Percentiles rank a stretch among this genome's conserved stretches.
Conservation (phyloP, 2,888 invertebrate genomes). For the Polymixis flavicincta region DNA sequence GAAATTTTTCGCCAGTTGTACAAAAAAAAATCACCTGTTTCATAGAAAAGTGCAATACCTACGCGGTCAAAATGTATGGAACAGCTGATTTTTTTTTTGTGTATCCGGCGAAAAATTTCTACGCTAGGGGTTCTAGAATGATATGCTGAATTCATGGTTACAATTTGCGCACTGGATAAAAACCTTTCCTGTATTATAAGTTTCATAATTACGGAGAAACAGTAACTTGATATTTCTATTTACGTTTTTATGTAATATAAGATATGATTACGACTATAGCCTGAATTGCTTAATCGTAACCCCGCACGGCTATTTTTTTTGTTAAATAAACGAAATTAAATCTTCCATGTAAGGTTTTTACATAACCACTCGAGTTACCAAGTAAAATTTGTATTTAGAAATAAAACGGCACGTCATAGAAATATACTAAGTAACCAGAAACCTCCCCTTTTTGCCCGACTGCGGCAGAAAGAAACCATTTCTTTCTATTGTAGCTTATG, state of each 20-base stretch:
- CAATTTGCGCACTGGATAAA: no score
- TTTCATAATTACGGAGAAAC: neutral
- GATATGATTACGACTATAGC: neutral
- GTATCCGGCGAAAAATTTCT: no score
- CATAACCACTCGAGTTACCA: conserved; percentile 30
- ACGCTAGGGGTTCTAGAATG: no score
- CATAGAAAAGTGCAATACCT: no score
- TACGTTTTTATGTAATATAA: conserved; percentile 19
- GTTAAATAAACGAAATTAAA: conserved; percentile 36
- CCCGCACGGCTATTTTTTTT: conserved; percentile 16
- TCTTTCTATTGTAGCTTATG: no score
- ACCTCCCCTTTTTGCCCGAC: neutral
- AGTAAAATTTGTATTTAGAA: neutral
- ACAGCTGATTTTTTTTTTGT: no score
- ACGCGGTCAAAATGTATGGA: no score
- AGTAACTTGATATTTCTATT: conserved; percentile 39
- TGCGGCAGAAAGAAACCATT: neutral
- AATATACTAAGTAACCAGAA: neutral
- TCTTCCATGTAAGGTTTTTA: conserved; percentile 19
- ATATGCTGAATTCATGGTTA: no score
- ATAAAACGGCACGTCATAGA: neutral
- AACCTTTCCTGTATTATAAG: no score
- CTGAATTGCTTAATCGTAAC: no score
- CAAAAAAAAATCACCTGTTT: no score
- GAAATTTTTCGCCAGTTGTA: no score